Percentiles rank a stretch among this genome's conserved stretches.
Conservation (phyloP, 1,140 invertebrate genomes). For the Plutomurus gul region DNA sequence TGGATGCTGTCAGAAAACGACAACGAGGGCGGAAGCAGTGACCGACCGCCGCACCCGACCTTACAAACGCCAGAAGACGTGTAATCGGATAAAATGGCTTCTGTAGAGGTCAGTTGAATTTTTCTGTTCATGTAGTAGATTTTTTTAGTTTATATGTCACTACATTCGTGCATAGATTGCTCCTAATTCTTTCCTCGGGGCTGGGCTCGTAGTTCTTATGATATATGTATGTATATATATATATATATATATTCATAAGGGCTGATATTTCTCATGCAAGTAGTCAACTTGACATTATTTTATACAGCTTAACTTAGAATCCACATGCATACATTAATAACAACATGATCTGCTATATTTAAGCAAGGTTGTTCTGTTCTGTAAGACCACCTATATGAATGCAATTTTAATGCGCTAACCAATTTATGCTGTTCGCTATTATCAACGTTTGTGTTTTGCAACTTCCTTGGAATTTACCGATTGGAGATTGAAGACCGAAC, state of each 20-base stretch:
- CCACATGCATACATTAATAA: slow-evolving; percentile 12
- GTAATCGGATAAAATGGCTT: slow-evolving; percentile 12
- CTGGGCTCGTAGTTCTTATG: background rate
- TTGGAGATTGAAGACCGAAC: too few relatives aligned
- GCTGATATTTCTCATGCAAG: background rate
- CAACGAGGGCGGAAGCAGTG: slow-evolving; percentile 9
- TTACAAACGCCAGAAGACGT: background rate
- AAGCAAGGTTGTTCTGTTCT: background rate
- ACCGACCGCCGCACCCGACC: slow-evolving; percentile 32
- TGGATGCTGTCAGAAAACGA: slow-evolving; percentile 16
- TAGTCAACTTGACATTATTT: background rate
- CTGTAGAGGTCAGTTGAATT: slow-evolving; percentile 22
- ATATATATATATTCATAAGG: background rate
- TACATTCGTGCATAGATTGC: background rate
- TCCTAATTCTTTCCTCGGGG: background rate
- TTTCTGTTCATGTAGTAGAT: background rate
- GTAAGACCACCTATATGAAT: background rate
- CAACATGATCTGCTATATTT: background rate
- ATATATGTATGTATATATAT: too few relatives aligned
- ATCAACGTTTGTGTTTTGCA: too few relatives aligned
- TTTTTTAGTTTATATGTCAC: background rate
- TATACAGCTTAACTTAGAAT: background rate
- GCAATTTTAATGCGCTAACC: background rate
- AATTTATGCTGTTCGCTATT: background rate
- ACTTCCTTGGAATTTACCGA: too few relatives aligned